These are phyloP conservation scores for Microchrysa polita DNA, from an alignment of 2,888 invertebrate genomes.

Conservation along the genomic window DNA sequence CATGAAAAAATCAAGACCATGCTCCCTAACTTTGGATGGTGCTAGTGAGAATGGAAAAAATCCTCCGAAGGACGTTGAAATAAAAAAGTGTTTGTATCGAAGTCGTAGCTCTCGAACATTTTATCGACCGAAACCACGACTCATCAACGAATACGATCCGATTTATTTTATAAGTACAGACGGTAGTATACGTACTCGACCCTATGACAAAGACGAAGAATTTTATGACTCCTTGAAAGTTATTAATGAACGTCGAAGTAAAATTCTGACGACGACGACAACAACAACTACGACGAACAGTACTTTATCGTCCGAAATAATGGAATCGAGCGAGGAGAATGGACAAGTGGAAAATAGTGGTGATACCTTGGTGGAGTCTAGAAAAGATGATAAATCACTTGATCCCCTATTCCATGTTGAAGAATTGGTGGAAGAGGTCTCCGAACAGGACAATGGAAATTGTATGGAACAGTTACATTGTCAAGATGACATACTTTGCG, in stretches of 20 bases:
- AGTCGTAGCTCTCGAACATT: constrained; percentile 63
- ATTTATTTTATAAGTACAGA: constrained; percentile 53
- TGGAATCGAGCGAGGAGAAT: constrained; percentile 15
- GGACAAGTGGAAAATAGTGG: not conserved
- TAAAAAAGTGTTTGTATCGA: constrained; percentile 56
- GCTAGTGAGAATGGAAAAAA: constrained; percentile 34
- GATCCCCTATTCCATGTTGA: not conserved
- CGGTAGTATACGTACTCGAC: constrained; percentile 29
- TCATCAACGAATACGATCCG: constrained; percentile 59
- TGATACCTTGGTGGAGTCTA: constrained; percentile 24
- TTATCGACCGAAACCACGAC: constrained; percentile 60
- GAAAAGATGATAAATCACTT: constrained; percentile 27
- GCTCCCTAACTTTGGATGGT: constrained; percentile 56
- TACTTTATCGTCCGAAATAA: constrained; percentile 17
- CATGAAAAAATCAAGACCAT: constrained; percentile 58
- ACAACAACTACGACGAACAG: constrained; percentile 25
- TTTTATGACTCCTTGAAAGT: constrained; percentile 63
- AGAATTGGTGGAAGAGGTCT: not conserved
- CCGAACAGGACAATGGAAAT: not conserved
- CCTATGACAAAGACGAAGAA: constrained; percentile 53
- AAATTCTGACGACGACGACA: constrained; percentile 54
- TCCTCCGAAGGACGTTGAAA: constrained; percentile 47
- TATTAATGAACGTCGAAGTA: constrained; percentile 62
- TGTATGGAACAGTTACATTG: not conserved
- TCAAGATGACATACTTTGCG: not conserved